These are phyloP conservation scores for Lampropteryx suffumata DNA, from an alignment of 2,888 invertebrate species.

Conservation along the genomic window DNA sequence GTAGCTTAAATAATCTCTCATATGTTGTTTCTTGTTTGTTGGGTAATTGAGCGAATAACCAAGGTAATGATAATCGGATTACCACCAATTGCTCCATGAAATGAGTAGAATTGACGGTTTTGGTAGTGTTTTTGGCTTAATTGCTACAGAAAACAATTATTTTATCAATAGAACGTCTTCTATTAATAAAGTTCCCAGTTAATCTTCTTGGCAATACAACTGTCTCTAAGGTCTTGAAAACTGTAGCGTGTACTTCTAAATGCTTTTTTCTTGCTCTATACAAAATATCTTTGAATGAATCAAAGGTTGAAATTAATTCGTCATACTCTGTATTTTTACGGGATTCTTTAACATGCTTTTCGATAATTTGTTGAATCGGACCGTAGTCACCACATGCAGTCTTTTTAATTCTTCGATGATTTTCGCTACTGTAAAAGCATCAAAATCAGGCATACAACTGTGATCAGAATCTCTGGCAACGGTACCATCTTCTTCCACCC, in stretches of 20 bases:
- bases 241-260: no score
- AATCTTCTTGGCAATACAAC: constrained; percentile 9
- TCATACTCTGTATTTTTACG: constrained; percentile 13
- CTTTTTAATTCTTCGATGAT: constrained; percentile 4
- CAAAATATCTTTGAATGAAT: constrained; percentile 11
- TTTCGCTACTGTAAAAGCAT: constrained; percentile 8
- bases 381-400: constrained; percentile 10
- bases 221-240: no score
- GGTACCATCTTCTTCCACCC: constrained; percentile 6
- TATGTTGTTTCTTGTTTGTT: no score
- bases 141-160: constrained; percentile 6
- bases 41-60: no score
- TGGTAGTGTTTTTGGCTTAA: constrained; percentile 9
- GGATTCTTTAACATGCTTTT: no score
- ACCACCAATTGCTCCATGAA: constrained; percentile 2
- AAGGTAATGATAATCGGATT: no score
- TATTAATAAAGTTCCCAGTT: constrained; percentile 6
- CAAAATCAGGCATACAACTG: constrained; percentile 8
- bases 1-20: no score
- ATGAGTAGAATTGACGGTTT: constrained; percentile 8
- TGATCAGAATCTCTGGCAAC: no score
- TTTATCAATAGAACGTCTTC: constrained; percentile 7
- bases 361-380: constrained; percentile 11
- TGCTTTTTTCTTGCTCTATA: no score
- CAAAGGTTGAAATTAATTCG: constrained; percentile 9